A percentile compares a stretch with the other conserved stretches of the same genome.
These are phyloP conservation scores for Pollenia griseotomentosa DNA, from an alignment of 2,888 invertebrate genomes.

Conservation along the genomic window DNA sequence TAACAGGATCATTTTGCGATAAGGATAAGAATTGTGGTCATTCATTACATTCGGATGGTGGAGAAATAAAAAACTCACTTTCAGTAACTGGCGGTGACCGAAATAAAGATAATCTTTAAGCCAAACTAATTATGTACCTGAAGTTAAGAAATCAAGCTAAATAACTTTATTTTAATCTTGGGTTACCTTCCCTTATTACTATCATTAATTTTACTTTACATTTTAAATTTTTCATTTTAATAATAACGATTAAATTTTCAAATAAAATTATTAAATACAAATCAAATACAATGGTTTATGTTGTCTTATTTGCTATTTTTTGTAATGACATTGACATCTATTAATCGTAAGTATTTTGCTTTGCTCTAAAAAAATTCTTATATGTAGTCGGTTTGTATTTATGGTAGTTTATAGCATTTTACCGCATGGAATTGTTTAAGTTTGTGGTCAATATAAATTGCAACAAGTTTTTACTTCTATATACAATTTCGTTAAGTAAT, in stretches of 20 bases:
- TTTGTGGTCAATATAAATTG: slow-evolving; percentile 65
- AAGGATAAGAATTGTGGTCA: no score
- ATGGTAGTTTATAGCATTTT: slow-evolving; percentile 10
- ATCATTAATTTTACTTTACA: slow-evolving; percentile 23
- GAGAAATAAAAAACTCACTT: no score
- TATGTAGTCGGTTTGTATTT: slow-evolving; percentile 1
- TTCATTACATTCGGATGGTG: no score
- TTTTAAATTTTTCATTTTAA: background rate
- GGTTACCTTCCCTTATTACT: slow-evolving; percentile 14
- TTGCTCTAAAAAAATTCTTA: slow-evolving; percentile 11
- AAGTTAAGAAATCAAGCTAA: no score
- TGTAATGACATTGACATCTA: slow-evolving; percentile 40
- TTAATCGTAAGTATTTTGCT: slow-evolving; percentile 19
- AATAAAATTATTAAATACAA: slow-evolving; percentile 1
- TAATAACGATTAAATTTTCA: background rate
- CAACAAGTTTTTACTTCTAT: slow-evolving; percentile 54
- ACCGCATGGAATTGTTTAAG: slow-evolving; percentile 27
- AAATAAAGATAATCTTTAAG: no score
- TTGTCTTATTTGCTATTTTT: slow-evolving; percentile 22
- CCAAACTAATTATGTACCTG: no score
- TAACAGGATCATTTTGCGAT: no score
- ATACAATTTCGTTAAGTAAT: slow-evolving; percentile 38
- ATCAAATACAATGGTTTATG: slow-evolving; percentile 46
- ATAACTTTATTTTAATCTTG: background rate
- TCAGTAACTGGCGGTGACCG: no score